Evolutionary conservation across 2,888 invertebrate species (phyloP).

Genomic region (Heliconius hortense): DNA sequence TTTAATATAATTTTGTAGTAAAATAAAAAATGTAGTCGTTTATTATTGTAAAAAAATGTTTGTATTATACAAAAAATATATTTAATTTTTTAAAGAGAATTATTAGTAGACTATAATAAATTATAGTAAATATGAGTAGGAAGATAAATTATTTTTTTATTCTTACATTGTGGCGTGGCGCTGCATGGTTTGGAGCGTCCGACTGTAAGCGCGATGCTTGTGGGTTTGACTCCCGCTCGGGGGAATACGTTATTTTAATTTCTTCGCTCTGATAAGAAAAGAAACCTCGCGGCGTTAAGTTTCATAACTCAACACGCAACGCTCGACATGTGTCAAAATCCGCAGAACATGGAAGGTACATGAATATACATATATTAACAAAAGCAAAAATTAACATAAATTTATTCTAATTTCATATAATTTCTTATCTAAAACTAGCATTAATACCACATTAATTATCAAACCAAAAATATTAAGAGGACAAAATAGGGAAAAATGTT

Average conservation of each 20-base stretch:
- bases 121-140: background rate
- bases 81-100: background rate
- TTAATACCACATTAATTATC: constrained; percentile 48
- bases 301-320: too few relatives aligned
- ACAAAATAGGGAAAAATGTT: constrained; percentile 67
- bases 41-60: background rate
- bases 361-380: too few relatives aligned
- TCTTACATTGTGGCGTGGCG: background rate
- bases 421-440: background rate
- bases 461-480: constrained; percentile 62
- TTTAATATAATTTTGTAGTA: constrained; percentile 11
- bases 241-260: too few relatives aligned
- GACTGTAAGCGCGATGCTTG: background rate
- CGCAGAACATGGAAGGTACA: too few relatives aligned
- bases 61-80: background rate
- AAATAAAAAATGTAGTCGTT: background rate
- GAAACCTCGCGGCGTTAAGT: too few relatives aligned
- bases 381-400: background rate
- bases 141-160: background rate
- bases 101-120: too few relatives aligned
- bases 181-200: background rate
- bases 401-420: background rate
- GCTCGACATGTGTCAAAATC: too few relatives aligned
- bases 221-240: too few relatives aligned
- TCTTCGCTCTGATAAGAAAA: too few relatives aligned